phyloP scores from a whole-genome alignment of 2,797 vertebrate species.

The Tokudaia muenninki region DNA sequence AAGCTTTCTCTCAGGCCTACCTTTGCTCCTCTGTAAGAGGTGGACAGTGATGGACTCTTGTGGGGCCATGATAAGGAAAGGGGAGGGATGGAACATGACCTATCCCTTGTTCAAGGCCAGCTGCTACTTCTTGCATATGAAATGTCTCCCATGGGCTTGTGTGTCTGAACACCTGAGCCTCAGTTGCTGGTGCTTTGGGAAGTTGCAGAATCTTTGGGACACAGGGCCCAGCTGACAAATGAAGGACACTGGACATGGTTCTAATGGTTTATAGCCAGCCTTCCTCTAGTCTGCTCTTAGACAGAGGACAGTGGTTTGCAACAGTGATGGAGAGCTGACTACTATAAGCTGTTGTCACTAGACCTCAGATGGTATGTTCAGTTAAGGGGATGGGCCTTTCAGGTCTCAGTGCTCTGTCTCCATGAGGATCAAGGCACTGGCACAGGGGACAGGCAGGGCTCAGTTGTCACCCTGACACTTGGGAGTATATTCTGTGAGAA shows the following conservation, averaged over 20 bases:
- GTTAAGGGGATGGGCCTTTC: not conserved
- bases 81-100: not conserved
- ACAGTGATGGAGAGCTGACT: not conserved
- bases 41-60: not conserved
- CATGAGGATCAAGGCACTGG: not conserved
- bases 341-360: not conserved
- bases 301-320: not conserved
- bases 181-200: not conserved
- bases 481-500: constrained; percentile 57
- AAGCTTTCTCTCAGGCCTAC: not conserved
- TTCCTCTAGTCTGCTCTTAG: not conserved
- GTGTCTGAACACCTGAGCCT: not conserved
- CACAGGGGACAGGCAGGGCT: constrained; percentile 13
- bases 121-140: not conserved
- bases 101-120: not conserved
- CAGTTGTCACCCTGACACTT: constrained; percentile 49
- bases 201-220: not conserved
- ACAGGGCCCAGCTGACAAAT: not conserved
- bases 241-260: not conserved
- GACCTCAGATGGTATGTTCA: not conserved
- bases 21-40: not conserved
- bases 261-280: not conserved
- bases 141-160: not conserved
- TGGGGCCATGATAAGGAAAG: not conserved
- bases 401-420: not conserved